phyloP scores from a whole-genome alignment of 2,797 vertebrate species.

The Spheniscus humboldti region DNA sequence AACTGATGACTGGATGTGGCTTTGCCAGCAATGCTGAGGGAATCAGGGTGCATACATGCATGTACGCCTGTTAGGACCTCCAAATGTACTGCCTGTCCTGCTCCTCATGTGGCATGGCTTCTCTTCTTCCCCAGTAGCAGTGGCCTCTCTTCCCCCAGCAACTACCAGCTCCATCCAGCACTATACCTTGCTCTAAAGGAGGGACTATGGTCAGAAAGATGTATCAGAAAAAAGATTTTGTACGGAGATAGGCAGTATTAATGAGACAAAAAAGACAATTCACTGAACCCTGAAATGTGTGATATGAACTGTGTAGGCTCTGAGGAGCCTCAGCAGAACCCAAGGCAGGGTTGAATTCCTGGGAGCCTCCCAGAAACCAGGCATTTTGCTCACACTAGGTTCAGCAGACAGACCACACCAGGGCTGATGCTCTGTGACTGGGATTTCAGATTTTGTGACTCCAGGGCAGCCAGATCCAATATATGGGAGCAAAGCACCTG shows the following conservation, averaged over 20 bases:
- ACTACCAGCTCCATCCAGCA: background rate
- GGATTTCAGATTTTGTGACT: background rate
- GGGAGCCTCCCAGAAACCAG: background rate
- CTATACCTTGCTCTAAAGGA: background rate
- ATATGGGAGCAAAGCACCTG: background rate
- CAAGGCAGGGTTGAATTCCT: background rate
- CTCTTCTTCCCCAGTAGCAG: background rate
- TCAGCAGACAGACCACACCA: background rate
- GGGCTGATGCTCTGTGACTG: background rate
- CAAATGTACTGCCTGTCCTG: background rate
- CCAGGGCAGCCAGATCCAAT: background rate
- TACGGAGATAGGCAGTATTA: background rate
- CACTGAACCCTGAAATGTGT: background rate
- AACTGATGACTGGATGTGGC: background rate
- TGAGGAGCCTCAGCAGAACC: background rate
- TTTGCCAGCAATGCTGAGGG: background rate
- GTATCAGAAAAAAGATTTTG: background rate
- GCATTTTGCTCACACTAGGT: background rate
- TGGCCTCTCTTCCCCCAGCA: background rate
- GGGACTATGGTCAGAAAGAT: accelerated
- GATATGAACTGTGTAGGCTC: background rate
- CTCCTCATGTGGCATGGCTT: background rate
- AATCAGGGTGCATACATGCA: background rate
- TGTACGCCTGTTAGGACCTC: background rate
- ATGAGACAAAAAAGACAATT: background rate